phyloP scores from a whole-genome alignment of 2,113 vertebrate genomes.

The Rhea americana region DNA sequence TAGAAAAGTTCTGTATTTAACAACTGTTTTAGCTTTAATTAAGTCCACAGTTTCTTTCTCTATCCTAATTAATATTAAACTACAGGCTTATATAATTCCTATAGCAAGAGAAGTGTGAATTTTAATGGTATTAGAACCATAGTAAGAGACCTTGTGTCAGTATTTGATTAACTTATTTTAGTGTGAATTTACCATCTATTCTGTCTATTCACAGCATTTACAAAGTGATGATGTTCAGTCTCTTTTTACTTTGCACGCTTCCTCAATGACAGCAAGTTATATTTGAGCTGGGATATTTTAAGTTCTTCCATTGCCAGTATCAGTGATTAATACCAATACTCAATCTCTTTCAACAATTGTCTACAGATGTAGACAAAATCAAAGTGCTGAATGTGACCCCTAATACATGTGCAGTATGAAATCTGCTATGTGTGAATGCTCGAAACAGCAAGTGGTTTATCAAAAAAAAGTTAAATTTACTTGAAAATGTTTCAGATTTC shows the following conservation, averaged over 20 bases:
- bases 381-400: neutral
- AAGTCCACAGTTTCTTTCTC: neutral
- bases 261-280: neutral
- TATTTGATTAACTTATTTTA: neutral
- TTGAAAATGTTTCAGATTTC: neutral
- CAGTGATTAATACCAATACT: neutral
- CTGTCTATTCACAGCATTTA: neutral
- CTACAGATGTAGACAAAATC: neutral
- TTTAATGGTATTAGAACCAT: neutral
- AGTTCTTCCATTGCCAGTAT: neutral
- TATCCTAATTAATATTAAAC: neutral
- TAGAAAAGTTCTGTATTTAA: neutral
- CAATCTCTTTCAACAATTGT: neutral
- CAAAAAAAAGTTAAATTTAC: neutral
- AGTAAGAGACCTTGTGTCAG: neutral
- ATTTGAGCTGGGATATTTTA: neutral
- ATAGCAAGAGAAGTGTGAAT: neutral
- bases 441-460: neutral
- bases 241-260: neutral
- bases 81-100: neutral
- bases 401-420: neutral
- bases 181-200: neutral
- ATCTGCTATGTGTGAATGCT: neutral
- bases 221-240: neutral
- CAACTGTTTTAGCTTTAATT: neutral